Evolutionary conservation across 2,797 vertebrate species (phyloP).

Genomic region (Euthynnus affinis): DNA sequence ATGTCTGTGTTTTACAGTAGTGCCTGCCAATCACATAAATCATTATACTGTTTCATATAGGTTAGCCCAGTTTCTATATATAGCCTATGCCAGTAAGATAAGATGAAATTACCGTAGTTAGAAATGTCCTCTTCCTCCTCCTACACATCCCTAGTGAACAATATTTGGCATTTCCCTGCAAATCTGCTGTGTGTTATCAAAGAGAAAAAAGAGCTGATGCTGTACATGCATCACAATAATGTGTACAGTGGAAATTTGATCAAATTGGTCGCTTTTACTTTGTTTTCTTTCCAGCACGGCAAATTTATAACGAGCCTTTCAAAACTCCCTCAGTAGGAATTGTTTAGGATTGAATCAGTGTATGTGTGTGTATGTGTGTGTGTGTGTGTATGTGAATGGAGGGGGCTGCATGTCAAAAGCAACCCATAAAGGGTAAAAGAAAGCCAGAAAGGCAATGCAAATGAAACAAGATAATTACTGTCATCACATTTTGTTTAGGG

Average conservation of each 20-base stretch:
- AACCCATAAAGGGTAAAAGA: constrained; percentile 15
- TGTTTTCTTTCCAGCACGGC: constrained; percentile 29
- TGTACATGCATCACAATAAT: constrained; percentile 13
- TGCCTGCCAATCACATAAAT: constrained; percentile 32
- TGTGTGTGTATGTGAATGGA: not conserved
- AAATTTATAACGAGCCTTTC: constrained; percentile 33
- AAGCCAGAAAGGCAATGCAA: constrained; percentile 46
- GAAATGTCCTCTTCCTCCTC: constrained; percentile 3
- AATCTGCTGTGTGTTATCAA: constrained; percentile 32
- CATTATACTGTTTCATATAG: constrained; percentile 25
- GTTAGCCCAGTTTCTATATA: constrained; percentile 6
- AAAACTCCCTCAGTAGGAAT: constrained; percentile 9
- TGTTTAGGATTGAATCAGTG: constrained; percentile 3
- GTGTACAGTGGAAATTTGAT: constrained; percentile 38
- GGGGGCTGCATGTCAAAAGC: constrained; percentile 15
- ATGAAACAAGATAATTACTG: constrained; percentile 61
- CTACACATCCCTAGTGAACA: not conserved
- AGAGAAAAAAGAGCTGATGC: not conserved
- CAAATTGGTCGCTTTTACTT: constrained; percentile 30
- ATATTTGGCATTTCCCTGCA: constrained; percentile 35
- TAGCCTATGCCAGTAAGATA: constrained; percentile 23
- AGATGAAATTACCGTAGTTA: constrained; percentile 18
- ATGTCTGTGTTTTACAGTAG: constrained; percentile 59
- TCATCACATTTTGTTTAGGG: constrained; percentile 52
- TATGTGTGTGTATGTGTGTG: not conserved